A percentile compares a stretch with the other conserved stretches of the same genome.
Evolutionary conservation across 2,888 invertebrate species (phyloP).

Genomic region (Nycteola revayana): DNA sequence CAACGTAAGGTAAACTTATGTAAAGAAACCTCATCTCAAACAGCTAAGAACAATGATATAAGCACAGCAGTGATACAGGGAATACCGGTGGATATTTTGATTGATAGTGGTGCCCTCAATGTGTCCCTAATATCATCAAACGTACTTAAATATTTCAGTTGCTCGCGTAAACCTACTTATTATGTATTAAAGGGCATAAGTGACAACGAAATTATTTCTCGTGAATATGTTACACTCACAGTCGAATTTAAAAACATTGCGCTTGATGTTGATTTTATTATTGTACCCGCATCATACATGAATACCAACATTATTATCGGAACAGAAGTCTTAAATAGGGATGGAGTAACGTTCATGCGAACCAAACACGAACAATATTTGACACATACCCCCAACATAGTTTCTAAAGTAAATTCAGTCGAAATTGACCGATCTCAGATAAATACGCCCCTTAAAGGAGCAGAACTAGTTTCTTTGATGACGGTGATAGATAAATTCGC

Average conservation of each 20-base stretch:
- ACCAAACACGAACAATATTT: too few relatives aligned
- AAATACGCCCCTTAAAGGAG: too few relatives aligned
- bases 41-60: not conserved
- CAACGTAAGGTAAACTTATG: not conserved
- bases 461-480: slow-evolving; percentile 1
- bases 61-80: too few relatives aligned
- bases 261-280: slow-evolving; percentile 22
- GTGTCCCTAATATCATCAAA: too few relatives aligned
- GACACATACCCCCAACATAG: too few relatives aligned
- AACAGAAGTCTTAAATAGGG: not conserved
- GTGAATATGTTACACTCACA: slow-evolving; percentile 1
- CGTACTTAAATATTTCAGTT: too few relatives aligned
- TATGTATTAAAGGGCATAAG: slow-evolving; percentile 1
- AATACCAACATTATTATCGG: too few relatives aligned
- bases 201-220: not conserved
- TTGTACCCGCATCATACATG: not conserved
- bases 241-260: slow-evolving; percentile 20
- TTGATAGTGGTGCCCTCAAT: too few relatives aligned
- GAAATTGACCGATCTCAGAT: too few relatives aligned
- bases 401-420: too few relatives aligned
- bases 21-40: not conserved
- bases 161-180: not conserved
- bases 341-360: slow-evolving; percentile 1
- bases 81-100: too few relatives aligned
- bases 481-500: not conserved